Percentiles rank a stretch among this genome's conserved stretches.
phyloP scores from a whole-genome alignment of 2,113 vertebrate species.

The Neotragus moschatus region DNA sequence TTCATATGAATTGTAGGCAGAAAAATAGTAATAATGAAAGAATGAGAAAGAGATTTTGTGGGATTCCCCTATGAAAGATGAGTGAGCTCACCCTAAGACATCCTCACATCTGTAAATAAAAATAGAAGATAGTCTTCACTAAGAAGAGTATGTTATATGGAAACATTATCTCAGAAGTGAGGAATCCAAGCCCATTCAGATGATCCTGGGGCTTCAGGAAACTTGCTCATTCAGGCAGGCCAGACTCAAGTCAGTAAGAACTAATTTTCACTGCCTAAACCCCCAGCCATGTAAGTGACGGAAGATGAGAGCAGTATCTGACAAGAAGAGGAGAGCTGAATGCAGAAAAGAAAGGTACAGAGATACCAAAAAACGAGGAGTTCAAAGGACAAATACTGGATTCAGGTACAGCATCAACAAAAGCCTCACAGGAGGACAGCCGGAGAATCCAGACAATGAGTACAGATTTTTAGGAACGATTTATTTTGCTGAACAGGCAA shows the following conservation, averaged over 20 bases:
- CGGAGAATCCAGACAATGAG: background rate
- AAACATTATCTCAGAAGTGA: background rate
- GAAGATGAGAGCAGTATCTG: background rate
- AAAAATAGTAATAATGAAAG: background rate
- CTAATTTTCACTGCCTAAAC: background rate
- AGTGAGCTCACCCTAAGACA: background rate
- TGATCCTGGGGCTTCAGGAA: background rate
- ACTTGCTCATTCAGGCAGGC: background rate
- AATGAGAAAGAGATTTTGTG: background rate
- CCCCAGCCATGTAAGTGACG: background rate
- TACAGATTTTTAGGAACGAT: background rate
- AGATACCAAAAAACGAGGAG: background rate
- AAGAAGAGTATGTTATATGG: background rate
- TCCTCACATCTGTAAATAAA: background rate
- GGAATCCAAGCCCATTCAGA: background rate
- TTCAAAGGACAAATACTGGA: background rate
- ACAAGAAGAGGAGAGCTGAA: background rate
- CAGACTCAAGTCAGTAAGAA: background rate
- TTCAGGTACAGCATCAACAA: background rate
- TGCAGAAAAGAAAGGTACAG: background rate
- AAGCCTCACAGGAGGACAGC: background rate
- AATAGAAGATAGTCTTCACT: slow-evolving; percentile 15
- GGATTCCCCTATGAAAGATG: background rate
- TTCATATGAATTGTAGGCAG: background rate
- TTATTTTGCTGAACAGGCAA: background rate